Evolutionary conservation across 2,888 invertebrate species (phyloP).

Genomic region (Arrhopalites spinosus): DNA sequence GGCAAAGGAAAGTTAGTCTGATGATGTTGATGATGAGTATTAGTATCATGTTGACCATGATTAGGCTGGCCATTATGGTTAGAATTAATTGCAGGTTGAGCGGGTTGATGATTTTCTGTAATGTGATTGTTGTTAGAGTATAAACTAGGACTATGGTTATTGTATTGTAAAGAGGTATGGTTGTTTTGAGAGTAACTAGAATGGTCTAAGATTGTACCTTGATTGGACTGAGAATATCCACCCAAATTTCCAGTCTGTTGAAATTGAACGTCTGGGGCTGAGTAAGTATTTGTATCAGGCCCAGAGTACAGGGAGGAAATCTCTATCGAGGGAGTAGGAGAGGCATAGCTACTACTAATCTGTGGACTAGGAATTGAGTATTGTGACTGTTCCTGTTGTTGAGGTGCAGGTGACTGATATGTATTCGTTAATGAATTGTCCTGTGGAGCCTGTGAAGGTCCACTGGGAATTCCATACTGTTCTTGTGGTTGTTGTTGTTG

Average conservation of each 20-base stretch:
- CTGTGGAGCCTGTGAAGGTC: not conserved
- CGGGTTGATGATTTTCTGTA: slow-evolving; percentile 13
- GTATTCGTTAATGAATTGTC: not conserved
- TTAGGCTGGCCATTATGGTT: not conserved
- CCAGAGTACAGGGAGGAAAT: slow-evolving; percentile 28
- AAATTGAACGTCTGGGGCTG: slow-evolving; percentile 5
- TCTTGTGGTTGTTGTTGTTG: slow-evolving; percentile 4
- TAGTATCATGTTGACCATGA: not conserved
- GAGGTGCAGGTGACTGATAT: not conserved
- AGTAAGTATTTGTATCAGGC: slow-evolving; percentile 33
- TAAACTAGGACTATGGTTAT: not conserved
- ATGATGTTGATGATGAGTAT: not conserved
- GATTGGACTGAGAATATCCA: slow-evolving; percentile 21
- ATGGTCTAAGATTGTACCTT: slow-evolving; percentile 10
- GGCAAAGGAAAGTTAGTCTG: not conserved
- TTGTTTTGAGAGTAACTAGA: too few relatives aligned
- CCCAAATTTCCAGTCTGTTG: not conserved
- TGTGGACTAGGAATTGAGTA: slow-evolving; percentile 27
- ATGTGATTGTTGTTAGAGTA: slow-evolving; percentile 23
- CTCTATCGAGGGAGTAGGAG: slow-evolving; percentile 30
- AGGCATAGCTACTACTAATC: not conserved
- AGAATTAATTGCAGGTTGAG: not conserved
- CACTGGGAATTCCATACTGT: slow-evolving; percentile 25
- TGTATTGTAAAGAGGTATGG: not conserved
- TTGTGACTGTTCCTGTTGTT: slow-evolving; percentile 4